Evolutionary conservation across 2,113 vertebrate genomes (phyloP), one percentile per base, ranked within the genome.

Genomic region (Dermatemys mawii): DNA sequence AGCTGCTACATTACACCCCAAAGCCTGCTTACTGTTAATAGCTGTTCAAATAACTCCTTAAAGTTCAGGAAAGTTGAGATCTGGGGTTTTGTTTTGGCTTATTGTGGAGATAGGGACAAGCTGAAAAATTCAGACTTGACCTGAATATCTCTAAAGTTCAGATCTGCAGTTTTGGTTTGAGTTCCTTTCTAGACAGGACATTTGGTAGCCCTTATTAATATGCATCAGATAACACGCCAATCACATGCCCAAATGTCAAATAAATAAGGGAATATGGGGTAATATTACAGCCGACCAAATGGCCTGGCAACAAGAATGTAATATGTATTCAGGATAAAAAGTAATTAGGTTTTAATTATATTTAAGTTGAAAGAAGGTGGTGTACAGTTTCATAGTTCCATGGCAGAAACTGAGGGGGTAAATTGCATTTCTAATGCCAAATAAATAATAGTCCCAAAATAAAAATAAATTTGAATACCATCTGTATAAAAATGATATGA

Each of bases 311-410:
- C 10, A 44, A 26, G 16, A 93, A 75, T 83, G 78, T 50, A 89
- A 51, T 5, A 24, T 12, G 1, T 12, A 4, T 6, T 4, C 13
- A 63, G 11, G 38, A 14, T 41, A 80, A 82, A 88, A 91, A 80
- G 6, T 50, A 35, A 63, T 10, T n/a, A 0, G 0, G 6, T 41
- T 89, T 75, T 19, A 73, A 0, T 73, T 90, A 49, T 2, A n/a
- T 93, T 63, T 9, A 10, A 35, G 1, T 44, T 8, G 14, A 53
- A 8, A 87, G 53, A 70, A 1, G 88, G 82, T n/a, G 10, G 32
- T 2, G 51, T 38, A 35, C 78, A n/a, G 21, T 79, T 50, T 19
- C 78, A 50, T 8, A 29, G 88, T 90, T 93, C 11, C 27, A 7
- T 50, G 41, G 2, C 10, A 5, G 17, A 32, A 88, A 92, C 73